Percentiles rank a stretch among this genome's conserved stretches.
phyloP scores from a whole-genome alignment of 1,140 invertebrate species.

The Drosophila pseudoananassae region DNA sequence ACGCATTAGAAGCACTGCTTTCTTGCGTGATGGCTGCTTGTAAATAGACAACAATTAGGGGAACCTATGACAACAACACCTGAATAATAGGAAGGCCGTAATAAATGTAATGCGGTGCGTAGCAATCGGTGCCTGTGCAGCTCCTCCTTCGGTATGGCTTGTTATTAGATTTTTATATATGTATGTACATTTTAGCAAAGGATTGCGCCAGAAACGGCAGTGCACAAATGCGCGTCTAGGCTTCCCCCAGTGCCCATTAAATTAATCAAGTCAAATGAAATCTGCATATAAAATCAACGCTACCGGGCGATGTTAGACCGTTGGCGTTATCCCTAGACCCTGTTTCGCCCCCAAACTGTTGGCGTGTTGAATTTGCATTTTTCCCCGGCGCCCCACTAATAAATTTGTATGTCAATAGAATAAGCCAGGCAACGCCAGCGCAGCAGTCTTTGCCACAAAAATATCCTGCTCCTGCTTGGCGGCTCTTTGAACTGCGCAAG shows the following conservation, averaged over 20 bases:
- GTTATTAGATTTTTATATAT: slow-evolving; percentile 4
- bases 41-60: slow-evolving; percentile 81
- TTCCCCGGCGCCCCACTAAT: slow-evolving; percentile 73
- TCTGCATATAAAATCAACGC: slow-evolving; percentile 65
- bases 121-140: slow-evolving; percentile 65
- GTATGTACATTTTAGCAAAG: slow-evolving; percentile 30
- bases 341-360: slow-evolving; percentile 32
- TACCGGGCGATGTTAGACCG: background rate
- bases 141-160: slow-evolving; percentile 8
- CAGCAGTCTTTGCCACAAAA: slow-evolving; percentile 23
- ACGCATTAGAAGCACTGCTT: slow-evolving; percentile 46
- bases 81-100: slow-evolving; percentile 50
- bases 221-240: slow-evolving; percentile 68
- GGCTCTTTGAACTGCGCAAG: slow-evolving; percentile 74
- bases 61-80: slow-evolving; percentile 80
- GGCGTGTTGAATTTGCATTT: slow-evolving; percentile 81
- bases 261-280: slow-evolving; percentile 80
- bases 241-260: slow-evolving; percentile 56
- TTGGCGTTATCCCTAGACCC: background rate
- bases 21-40: slow-evolving; percentile 63
- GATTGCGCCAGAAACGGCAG: slow-evolving; percentile 14
- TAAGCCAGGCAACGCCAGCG: slow-evolving; percentile 28
- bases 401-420: slow-evolving; percentile 81
- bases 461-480: slow-evolving; percentile 25
- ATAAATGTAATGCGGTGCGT: slow-evolving; percentile 61